Evolutionary conservation across 2,888 invertebrate species (phyloP), one percentile per base, ranked within the genome.

Genomic region (Dicroscelio sp.): DNA sequence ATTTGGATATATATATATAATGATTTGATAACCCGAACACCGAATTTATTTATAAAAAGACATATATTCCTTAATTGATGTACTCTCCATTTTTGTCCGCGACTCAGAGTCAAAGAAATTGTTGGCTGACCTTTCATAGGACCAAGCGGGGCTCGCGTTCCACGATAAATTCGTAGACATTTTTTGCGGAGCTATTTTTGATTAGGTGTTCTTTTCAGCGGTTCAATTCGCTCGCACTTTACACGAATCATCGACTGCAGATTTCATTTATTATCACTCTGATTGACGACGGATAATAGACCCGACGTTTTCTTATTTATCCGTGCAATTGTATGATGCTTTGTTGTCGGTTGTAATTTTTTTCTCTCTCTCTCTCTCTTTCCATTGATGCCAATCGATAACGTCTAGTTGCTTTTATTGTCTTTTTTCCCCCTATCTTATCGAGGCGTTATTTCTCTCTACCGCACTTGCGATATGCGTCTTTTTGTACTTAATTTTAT

Each of bases 101-200:
- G 17, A 55, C 4, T 79, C 23, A 14, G 55, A 76, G 75, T 69
- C 23, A 71, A 71, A 79, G 90, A 90, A 92, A 90, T 93, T 88
- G 91, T 94, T 94, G 94, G 93, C 93, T 94, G 94, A 94, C 94
- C 93, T 94, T 94, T 93, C 92, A 85, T 88, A 89, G 69, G 5
- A n/a, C n/a, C n/a, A n/a, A n/a, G n/a, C n/a, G n/a, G n/a, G n/a
- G n/a, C 87, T 85, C 85, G 76, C 71, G 58, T 84, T 90, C 83
- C 76, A 23, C 33, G 80, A 90, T 84, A 80, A 87, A 85, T 88
- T 82, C 48, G 86, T 73, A 58, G 60, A 85, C 85, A 58, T 58
- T 82, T 87, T 71, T 82, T 55, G 38, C 43, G 12, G 31, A 38
- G 73, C 35, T 86, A 76, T 67, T 87, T 87, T 87, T 27, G 38